phyloP scores from a whole-genome alignment of 1,140 invertebrate species.

The Ganaspis sp. region DNA sequence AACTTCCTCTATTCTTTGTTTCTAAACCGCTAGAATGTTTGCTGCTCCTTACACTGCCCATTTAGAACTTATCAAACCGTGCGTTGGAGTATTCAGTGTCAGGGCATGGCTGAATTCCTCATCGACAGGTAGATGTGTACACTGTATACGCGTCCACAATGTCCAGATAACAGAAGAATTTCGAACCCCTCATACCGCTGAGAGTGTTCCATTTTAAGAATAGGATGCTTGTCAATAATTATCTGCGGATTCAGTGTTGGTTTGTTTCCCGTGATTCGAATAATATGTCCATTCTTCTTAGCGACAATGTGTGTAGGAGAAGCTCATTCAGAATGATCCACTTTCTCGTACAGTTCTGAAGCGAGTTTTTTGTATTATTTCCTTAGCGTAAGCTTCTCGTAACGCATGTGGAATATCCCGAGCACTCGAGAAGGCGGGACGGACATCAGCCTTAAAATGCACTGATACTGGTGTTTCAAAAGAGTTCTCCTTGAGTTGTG shows the following conservation, averaged over 20 bases:
- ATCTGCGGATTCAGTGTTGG: constrained; percentile 55
- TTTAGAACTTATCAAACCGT: constrained; percentile 51
- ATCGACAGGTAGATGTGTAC: constrained; percentile 44
- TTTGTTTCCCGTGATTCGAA: constrained; percentile 57
- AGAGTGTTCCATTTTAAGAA: constrained; percentile 50
- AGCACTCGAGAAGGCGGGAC: constrained; percentile 42
- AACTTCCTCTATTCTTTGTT: constrained; percentile 36
- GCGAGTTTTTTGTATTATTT: constrained; percentile 46
- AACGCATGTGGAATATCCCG: constrained; percentile 46
- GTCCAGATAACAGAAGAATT: constrained; percentile 45
- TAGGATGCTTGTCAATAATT: constrained; percentile 58
- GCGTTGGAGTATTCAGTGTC: constrained; percentile 16
- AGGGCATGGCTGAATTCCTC: constrained; percentile 47
- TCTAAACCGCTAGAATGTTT: constrained; percentile 36
- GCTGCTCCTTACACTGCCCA: constrained; percentile 28
- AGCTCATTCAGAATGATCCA: constrained; percentile 45
- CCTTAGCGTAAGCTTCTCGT: background rate
- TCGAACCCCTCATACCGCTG: constrained; percentile 47
- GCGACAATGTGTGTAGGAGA: constrained; percentile 51
- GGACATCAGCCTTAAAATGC: constrained; percentile 17
- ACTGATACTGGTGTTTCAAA: background rate
- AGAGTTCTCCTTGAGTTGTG: background rate
- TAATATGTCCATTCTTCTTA: constrained; percentile 53
- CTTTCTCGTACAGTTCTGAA: constrained; percentile 29
- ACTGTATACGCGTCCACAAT: constrained; percentile 48